Evolutionary conservation across 2,113 vertebrate genomes (phyloP), one percentile per base, ranked within the genome.

Genomic region (Barnardius zonarius): DNA sequence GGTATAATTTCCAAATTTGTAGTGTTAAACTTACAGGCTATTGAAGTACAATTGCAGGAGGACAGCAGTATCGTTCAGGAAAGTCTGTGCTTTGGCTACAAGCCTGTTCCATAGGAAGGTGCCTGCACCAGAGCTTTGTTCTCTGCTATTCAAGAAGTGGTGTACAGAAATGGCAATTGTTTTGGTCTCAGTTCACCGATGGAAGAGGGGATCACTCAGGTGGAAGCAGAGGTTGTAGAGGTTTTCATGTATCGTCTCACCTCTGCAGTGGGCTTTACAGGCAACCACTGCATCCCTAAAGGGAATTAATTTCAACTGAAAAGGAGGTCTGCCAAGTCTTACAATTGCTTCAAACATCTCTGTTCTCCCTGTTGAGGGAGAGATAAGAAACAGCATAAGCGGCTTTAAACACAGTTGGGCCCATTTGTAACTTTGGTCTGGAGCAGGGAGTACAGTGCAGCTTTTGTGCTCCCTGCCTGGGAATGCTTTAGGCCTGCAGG

Each of bases 51-150:
- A 43, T 12, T 28, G 89, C 72, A 59, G 85, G 61, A n/a, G 1
- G 35, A 5, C 54, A 19, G 7, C 0, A 0, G 24, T 19, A 48
- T 6, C 3, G 0, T 2, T 14, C 3, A 2, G 52, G 17, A 25
- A 10, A 63, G 24, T 35, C 43, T 9, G 1, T 55, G 66, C 37
- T 49, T 31, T 16, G 72, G 55, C 61, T 16, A 3, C 54, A n/a
- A 12, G 39, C 13, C 31, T 15, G 31, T 11, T 44, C 80, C 31
- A 1, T 13, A 17, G n/a, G 35, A 30, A 67, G 70, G 9, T 55
- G 46, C 61, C 67, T 25, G 31, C 57, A 8, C 33, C 75, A 19
- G n/a, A 31, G 59, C 61, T 37, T 30, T 28, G 55, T 5, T 24
- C 68, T 74, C 37, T 24, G 35, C 31, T 8, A 2, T 23, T 54